Conservation (phyloP, 2,888 invertebrate species). For the Entomobrya proxima region DNA sequence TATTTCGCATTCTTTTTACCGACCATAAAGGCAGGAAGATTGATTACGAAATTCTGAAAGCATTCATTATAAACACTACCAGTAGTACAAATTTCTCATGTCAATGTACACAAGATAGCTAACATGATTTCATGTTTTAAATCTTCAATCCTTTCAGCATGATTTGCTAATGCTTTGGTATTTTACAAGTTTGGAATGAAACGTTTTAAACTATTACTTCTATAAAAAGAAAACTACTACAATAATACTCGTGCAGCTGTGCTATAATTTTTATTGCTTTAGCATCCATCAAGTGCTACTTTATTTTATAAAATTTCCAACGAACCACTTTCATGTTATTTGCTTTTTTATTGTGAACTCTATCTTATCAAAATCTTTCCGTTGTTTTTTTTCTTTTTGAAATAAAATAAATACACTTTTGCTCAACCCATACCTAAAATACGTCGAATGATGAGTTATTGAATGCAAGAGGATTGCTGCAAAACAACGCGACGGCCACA, state of each 20-base stretch:
- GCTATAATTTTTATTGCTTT: background rate
- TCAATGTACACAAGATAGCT: background rate
- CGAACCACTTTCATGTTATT: background rate
- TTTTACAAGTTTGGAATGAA: too few species aligned
- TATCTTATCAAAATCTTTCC: constrained; percentile 34
- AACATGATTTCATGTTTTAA: background rate
- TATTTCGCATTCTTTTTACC: constrained; percentile 29
- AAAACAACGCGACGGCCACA: background rate
- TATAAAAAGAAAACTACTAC: background rate
- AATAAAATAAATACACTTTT: too few species aligned
- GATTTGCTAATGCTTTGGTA: constrained; percentile 8
- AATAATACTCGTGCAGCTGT: background rate
- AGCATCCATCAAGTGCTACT: background rate
- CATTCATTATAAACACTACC: constrained; percentile 16
- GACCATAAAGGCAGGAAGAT: constrained; percentile 11
- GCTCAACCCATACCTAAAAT: too few species aligned
- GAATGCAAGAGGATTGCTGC: background rate
- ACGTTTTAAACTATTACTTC: too few species aligned
- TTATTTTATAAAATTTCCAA: background rate
- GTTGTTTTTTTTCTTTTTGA: constrained; percentile 1
- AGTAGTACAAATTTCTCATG: background rate
- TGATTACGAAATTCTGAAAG: constrained; percentile 33
- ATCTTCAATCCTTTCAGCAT: background rate
- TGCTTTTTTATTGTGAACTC: constrained; percentile 23
- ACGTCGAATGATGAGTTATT: background rate